Base-by-base conservation (phyloP, 2,113 vertebrate species). In the Tetraodon nigroviridis region DNA sequence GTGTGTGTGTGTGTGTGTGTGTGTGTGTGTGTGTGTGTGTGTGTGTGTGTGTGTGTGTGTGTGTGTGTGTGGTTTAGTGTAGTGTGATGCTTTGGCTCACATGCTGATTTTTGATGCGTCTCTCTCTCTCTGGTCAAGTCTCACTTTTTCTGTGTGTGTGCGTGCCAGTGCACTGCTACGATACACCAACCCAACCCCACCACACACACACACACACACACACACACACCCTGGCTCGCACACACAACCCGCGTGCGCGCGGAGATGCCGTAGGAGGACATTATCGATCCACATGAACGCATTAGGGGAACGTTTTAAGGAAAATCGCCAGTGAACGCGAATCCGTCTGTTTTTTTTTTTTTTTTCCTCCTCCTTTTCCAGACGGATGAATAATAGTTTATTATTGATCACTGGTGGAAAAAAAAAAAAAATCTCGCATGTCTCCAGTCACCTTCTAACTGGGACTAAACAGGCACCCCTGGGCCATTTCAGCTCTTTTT, bases 201-300 rank as follows among this genome's bases (percentile, higher is more conserved):
- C 51, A n/a, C 62, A 1, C 59, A n/a, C 73, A 32, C 67, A 22
- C 42, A 51, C 51, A 44, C 49, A 37, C 55, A 67, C 60, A 64
- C 67, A 52, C 51, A 55, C 46, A 44, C 22, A n/a, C n/a, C n/a
- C n/a, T n/a, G 5, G 16, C 42, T 15, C 42, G 16, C 42, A 41
- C 56, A 24, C 61, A n/a, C 55, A 54, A 54, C 41, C 56, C 51
- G 59, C 57, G 48, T 18, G 12, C 17, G 37, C 51, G 20, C 19
- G 32, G 3, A 46, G 60, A 48, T 47, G 51, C 40, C 54, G 50
- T 67, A 47, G 27, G 50, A 54, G 50, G 50, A 22, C 6, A 29
- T 59, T 80, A 85, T 85, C 71, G 78, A 83, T 79, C 73, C 52
- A 15, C 49, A 61, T 78, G 80, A 69, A 83, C 81, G 71, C 32